These are phyloP conservation scores for Erpornis zantholeuca DNA, from an alignment of 2,113 vertebrate genomes.

Conservation along the genomic window DNA sequence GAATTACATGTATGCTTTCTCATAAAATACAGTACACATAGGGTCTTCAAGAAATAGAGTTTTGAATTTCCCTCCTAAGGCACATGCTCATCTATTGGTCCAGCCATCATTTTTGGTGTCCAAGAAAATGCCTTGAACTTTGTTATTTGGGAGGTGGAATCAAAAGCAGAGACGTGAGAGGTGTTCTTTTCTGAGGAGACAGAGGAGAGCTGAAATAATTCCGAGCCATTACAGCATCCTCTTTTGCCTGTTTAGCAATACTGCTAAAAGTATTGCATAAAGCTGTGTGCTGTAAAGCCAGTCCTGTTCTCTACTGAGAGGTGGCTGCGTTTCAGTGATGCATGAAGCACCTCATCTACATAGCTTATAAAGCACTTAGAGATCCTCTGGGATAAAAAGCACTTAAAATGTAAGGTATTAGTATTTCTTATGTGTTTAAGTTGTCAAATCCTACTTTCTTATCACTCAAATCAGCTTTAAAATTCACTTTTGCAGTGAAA, in stretches of 20 bases:
- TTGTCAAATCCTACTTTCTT: conserved; percentile 58
- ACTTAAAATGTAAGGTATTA: conserved; percentile 48
- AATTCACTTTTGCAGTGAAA: conserved; percentile 29
- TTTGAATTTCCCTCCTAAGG: neutral
- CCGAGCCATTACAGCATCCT: neutral
- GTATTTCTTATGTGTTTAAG: conserved; percentile 55
- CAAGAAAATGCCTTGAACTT: neutral
- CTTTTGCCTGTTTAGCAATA: neutral
- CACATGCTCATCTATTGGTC: neutral
- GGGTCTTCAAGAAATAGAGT: neutral
- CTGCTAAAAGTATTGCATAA: no score
- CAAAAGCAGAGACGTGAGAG: neutral
- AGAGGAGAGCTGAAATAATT: neutral
- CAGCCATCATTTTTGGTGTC: neutral
- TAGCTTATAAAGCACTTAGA: conserved; percentile 49
- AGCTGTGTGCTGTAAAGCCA: neutral
- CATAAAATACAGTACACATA: neutral
- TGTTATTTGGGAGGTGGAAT: neutral
- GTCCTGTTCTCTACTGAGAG: neutral
- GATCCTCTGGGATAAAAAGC: conserved; percentile 58
- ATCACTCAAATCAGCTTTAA: conserved; percentile 36
- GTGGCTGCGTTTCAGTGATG: conserved; percentile 5
- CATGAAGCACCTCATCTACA: conserved; percentile 37
- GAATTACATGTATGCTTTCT: neutral
- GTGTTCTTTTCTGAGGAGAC: neutral